Evolutionary conservation across 2,888 invertebrate species (phyloP), one percentile per base, ranked within the genome.

Genomic region (Heliconius erato): DNA sequence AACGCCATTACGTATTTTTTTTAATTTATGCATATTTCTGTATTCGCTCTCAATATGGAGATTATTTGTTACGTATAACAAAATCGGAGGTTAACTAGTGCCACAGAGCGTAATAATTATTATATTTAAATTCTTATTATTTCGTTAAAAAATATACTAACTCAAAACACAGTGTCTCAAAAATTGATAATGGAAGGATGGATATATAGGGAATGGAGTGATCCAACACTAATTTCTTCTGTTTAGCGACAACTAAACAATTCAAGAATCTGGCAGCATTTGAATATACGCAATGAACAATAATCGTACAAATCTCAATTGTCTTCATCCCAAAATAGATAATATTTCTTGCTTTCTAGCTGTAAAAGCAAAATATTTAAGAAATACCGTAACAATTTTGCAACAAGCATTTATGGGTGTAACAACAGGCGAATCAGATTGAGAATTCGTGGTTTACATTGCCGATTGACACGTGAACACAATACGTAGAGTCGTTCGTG

Each of bases 321-420:
- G 44, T 44, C 14, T 44, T 44, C 12, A 44, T 14, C 14, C 44
- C 14, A 44, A 68, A 71, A 40, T 71, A 40, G 11, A 26, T 49
- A 49, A 49, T 74, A 74, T 11, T 49, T 49, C 26, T 49, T 54
- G 14, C 63, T 23, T 35, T n/a, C 1, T 40, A 14, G 35, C 63
- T 77, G 77, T 82, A 77, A 71, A 49, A 76, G 26, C 68, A 72
- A 40, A 72, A 63, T 79, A 83, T 82, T 80, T 74, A 49, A 82
- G 81, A 83, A 82, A 85, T 82, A 84, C 85, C 85, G 85, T 85
- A 84, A 85, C 85, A 85, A 85, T 77, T 79, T 81, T 68, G 74
- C 83, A 85, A 85, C 84, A 82, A 81, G 77, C 67, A 83, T 82
- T 85, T 85, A 85, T 85, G 83, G 83, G 26, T 65, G 78, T 77